Conservation (phyloP, 2,797 vertebrate species). For the Microctenopoma lineatum region DNA sequence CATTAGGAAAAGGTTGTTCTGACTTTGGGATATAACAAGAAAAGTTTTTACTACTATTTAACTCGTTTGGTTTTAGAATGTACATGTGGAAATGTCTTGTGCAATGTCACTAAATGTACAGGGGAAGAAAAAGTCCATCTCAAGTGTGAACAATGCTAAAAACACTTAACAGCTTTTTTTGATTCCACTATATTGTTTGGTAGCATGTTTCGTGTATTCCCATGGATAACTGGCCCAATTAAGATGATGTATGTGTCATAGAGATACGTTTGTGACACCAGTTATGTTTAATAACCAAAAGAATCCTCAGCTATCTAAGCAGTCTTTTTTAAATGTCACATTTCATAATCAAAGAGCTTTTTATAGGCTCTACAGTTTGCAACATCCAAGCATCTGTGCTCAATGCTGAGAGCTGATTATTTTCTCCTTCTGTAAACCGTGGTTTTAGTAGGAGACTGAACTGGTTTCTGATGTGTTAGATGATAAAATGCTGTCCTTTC, state of each 20-base stretch:
- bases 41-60: constrained; percentile 9
- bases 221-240: constrained; percentile 24
- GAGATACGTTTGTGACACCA: not conserved
- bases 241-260: constrained; percentile 15
- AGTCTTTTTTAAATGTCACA: constrained; percentile 28
- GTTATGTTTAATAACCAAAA: constrained; percentile 21
- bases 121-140: not conserved
- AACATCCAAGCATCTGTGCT: not conserved
- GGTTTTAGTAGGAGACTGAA: not conserved
- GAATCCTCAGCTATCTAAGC: constrained; percentile 14
- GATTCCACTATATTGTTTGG: constrained; percentile 5
- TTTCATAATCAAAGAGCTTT: constrained; percentile 5
- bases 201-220: constrained; percentile 4
- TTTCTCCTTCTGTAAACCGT: constrained; percentile 23
- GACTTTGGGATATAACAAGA: constrained; percentile 8
- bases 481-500: not conserved
- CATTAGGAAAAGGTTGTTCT: not conserved
- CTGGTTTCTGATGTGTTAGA: not conserved
- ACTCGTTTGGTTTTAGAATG: constrained; percentile 5
- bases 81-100: constrained; percentile 5
- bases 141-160: not conserved
- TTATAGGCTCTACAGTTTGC: not conserved
- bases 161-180: not conserved
- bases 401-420: constrained; percentile 33
- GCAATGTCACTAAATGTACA: not conserved